Evolutionary conservation across 2,113 vertebrate genomes (phyloP).

Genomic region (Odontophorus gujanensis): DNA sequence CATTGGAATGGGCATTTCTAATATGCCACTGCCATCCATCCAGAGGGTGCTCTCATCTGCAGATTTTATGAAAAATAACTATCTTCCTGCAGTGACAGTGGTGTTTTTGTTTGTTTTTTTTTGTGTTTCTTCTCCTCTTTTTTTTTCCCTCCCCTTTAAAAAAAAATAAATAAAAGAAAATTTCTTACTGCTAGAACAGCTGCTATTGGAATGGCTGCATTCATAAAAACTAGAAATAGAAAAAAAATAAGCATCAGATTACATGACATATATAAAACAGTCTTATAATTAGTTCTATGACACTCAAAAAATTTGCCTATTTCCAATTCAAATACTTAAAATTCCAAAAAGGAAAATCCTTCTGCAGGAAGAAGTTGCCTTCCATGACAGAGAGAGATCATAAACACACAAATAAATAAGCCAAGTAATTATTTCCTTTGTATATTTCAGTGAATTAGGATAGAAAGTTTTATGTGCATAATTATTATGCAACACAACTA

Average conservation of each 20-base stretch:
- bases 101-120: not conserved
- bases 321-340: not conserved
- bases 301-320: not conserved
- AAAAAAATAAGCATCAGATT: conserved; percentile 47
- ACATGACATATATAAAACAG: not conserved
- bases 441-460: not conserved
- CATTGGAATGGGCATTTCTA: not conserved
- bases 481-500: not conserved
- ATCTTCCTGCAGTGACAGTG: not conserved
- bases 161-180: not conserved
- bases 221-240: conserved; percentile 92
- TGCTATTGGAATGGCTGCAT: conserved; percentile 95
- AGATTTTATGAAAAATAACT: not conserved
- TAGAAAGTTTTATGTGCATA: not conserved
- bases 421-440: conserved; percentile 8
- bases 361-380: conserved; percentile 6
- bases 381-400: not conserved
- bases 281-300: not conserved
- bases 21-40: not conserved
- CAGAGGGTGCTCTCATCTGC: not conserved
- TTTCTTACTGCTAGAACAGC: conserved; percentile 93
- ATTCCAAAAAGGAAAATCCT: not conserved
- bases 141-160: not conserved
- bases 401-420: not conserved
- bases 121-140: not conserved